These are phyloP conservation scores for Drosophila subsilvestris DNA, from an alignment of 2,888 invertebrate genomes.

Conservation along the genomic window DNA sequence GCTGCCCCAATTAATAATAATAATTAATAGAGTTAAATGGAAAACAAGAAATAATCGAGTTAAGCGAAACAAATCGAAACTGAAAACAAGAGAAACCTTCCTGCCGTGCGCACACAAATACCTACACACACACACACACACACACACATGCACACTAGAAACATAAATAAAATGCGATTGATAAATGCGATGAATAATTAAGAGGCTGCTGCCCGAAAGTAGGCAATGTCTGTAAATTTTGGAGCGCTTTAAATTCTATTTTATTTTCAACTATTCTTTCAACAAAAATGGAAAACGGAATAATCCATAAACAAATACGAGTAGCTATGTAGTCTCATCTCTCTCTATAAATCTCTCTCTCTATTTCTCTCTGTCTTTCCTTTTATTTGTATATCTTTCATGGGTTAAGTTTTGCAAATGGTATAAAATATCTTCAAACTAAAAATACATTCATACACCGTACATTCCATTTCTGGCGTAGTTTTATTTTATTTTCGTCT, in stretches of 20 bases:
- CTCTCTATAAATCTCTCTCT: slow-evolving; percentile 34
- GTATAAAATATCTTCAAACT: slow-evolving; percentile 20
- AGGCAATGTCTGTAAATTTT: slow-evolving; percentile 28
- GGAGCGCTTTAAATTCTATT: slow-evolving; percentile 2
- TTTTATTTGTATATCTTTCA: slow-evolving; percentile 43
- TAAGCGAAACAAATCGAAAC: slow-evolving; percentile 39
- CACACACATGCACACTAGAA: slow-evolving; percentile 18
- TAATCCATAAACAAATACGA: slow-evolving; percentile 9
- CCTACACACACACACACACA: slow-evolving; percentile 46
- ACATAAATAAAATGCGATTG: slow-evolving; percentile 4
- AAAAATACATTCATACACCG: not conserved
- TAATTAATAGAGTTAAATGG: slow-evolving; percentile 46
- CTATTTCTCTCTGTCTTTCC: slow-evolving; percentile 21
- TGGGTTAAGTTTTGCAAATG: slow-evolving; percentile 54
- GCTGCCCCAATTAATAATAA: slow-evolving; percentile 23
- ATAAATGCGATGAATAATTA: slow-evolving; percentile 27
- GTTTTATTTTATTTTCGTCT: slow-evolving; percentile 27
- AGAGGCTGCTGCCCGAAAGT: slow-evolving; percentile 52
- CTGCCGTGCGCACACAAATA: slow-evolving; percentile 82
- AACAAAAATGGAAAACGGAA: slow-evolving; percentile 7
- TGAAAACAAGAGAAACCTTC: slow-evolving; percentile 73
- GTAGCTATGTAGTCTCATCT: slow-evolving; percentile 33
- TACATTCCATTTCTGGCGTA: slow-evolving; percentile 25
- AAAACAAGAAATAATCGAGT: slow-evolving; percentile 23
- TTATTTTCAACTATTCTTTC: not conserved